These are phyloP conservation scores for Dolichopus griseipennis DNA, from an alignment of 2,888 invertebrate genomes.

Conservation along the genomic window DNA sequence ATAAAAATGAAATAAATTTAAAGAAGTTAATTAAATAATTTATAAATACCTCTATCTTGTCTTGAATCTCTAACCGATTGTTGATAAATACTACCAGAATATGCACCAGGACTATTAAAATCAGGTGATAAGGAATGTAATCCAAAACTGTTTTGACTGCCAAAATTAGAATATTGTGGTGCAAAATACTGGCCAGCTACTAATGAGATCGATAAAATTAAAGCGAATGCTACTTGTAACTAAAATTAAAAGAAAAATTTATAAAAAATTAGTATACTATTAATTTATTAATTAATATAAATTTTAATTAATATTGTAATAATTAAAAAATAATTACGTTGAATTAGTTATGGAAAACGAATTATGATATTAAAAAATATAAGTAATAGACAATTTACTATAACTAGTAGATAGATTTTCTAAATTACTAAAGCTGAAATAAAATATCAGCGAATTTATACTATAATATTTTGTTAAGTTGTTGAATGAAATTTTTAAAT, in stretches of 20 bases:
- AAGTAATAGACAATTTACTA: too few species aligned
- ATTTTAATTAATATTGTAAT: too few species aligned
- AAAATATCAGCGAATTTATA: too few species aligned
- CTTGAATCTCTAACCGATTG: constrained; percentile 34
- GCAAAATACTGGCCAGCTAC: constrained; percentile 38
- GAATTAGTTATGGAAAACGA: too few species aligned
- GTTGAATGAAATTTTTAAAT: too few species aligned
- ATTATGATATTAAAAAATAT: too few species aligned
- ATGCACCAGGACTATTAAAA: constrained; percentile 22
- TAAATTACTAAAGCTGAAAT: too few species aligned
- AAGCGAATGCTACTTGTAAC: constrained; percentile 35
- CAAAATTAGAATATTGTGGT: constrained; percentile 26
- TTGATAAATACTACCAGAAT: constrained; percentile 18
- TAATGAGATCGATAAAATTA: constrained; percentile 36
- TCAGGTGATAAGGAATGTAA: constrained; percentile 21
- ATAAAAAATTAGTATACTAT: constrained; percentile 15
- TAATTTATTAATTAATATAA: constrained; percentile 8
- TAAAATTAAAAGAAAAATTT: constrained; percentile 26
- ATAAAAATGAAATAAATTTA: too few species aligned
- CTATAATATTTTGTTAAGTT: too few species aligned
- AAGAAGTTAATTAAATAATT: neutral
- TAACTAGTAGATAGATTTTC: too few species aligned
- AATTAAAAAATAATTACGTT: too few species aligned
- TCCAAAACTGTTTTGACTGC: constrained; percentile 20
- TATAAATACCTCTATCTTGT: constrained; percentile 39